Evolutionary conservation across 2,888 invertebrate species (phyloP).

Genomic region (Cactoblastis cactorum): DNA sequence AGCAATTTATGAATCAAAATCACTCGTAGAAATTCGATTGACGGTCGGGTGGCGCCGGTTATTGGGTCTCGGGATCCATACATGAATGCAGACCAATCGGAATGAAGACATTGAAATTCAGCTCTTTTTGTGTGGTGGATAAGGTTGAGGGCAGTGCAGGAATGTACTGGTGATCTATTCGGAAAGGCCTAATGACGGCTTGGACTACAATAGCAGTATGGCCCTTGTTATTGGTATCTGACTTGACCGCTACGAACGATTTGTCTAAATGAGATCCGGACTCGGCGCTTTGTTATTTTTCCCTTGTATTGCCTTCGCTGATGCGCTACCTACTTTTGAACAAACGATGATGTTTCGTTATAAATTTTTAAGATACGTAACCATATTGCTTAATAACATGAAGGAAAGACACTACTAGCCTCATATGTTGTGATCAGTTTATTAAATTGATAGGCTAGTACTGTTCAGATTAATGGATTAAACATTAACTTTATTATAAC

Average conservation of each 20-base stretch:
- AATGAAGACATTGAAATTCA: constrained; percentile 28
- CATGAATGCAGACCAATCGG: constrained; percentile 30
- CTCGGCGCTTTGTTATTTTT: constrained; percentile 67
- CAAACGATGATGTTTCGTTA: neutral
- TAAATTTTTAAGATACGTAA: neutral
- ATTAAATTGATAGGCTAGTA: no score
- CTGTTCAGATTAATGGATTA: neutral
- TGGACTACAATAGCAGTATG: constrained; percentile 73
- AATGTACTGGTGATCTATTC: constrained; percentile 41
- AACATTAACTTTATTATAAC: neutral
- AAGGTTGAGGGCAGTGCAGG: constrained; percentile 35
- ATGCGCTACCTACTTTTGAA: neutral
- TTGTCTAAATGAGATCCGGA: constrained; percentile 79
- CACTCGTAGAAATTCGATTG: constrained; percentile 49
- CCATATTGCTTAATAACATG: neutral
- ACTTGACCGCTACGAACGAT: constrained; percentile 77
- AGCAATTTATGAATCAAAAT: constrained; percentile 53
- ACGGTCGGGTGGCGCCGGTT: constrained; percentile 53
- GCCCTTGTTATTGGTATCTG: constrained; percentile 77
- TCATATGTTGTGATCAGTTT: no score
- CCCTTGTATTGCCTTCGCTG: constrained; percentile 29
- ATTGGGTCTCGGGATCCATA: constrained; percentile 50
- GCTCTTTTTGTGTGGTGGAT: constrained; percentile 34
- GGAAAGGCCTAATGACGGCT: constrained; percentile 75
- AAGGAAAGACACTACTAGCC: no score